Percentiles rank a stretch among this genome's conserved stretches.
These are phyloP conservation scores for Aphelocoma californica DNA, from an alignment of 2,797 vertebrate genomes.

Conservation along the genomic window DNA sequence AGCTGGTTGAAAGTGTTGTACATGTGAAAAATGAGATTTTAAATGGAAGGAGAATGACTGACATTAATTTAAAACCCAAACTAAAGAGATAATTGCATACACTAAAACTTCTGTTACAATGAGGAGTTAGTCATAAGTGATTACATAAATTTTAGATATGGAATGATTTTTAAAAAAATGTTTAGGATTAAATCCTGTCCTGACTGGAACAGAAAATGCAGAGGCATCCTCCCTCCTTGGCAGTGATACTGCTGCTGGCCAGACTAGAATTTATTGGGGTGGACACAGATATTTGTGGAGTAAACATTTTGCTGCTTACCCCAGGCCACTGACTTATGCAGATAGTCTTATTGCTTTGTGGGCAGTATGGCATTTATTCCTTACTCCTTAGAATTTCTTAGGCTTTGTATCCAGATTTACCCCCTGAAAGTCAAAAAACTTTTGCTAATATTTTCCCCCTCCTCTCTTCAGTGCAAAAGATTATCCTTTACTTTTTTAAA, in stretches of 20 bases:
- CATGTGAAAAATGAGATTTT: constrained; percentile 52
- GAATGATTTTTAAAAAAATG: background rate
- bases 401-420: background rate
- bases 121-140: constrained; percentile 66
- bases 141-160: constrained; percentile 65
- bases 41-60: constrained; percentile 55
- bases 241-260: background rate
- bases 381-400: background rate
- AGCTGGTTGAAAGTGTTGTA: constrained; percentile 18
- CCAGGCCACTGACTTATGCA: background rate
- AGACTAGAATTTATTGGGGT: background rate
- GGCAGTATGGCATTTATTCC: background rate
- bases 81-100: constrained; percentile 42
- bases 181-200: background rate
- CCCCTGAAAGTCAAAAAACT: background rate
- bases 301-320: background rate
- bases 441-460: background rate
- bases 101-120: constrained; percentile 57
- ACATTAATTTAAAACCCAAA: constrained; percentile 62
- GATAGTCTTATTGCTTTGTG: background rate
- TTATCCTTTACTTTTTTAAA: background rate
- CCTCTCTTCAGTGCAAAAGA: background rate
- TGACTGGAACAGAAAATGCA: background rate
- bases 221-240: background rate
- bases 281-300: background rate